Base-by-base conservation (phyloP, 2,797 vertebrate genomes). In the Oryzias sinensis region DNA sequence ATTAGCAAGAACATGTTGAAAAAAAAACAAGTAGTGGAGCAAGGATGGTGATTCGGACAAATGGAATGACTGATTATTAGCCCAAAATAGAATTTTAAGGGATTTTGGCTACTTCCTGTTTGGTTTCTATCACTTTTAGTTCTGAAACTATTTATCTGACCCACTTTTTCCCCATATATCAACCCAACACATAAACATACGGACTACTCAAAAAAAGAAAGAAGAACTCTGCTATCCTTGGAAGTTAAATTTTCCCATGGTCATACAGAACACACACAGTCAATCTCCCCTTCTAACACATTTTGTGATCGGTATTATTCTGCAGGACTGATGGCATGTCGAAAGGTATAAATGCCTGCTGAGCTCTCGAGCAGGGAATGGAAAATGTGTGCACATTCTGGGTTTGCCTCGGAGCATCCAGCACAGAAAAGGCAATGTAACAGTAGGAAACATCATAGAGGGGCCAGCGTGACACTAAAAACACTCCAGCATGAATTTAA, bases 301-400 rank as follows among this genome's bases (percentile, higher is more conserved):
- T 74, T 71, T 47, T 61, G 61, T 65, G 64, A 59, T 53, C 2
- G 2, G 25, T 27, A 18, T 62, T 74, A 77, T 72, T 77, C 64
- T 49, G 57, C 68, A 55, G 49, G 18, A 33, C 18, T 33, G 41
- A 41, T 42, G 25, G 46, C 49, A 72, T 76, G 59, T 80, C 66
- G 72, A 44, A 74, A 47, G 60, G 49, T 57, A 65, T 74, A 54
- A 62, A 73, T 46, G 43, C 68, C 65, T 64, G 46, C 80, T 62
- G 79, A 64, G 67, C 5, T 5, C 53, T 67, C 76, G 70, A 57
- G 61, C 20, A n/a, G 40, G 33, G 55, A 60, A 47, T 48, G 43
- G 25, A 62, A 63, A 56, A 50, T 54, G 61, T 63, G 53, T 44
- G 56, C 43, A 66, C 63, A 55, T 18, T 68, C 22, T 68, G 61